Evolutionary conservation across 2,797 vertebrate species (phyloP), one percentile per base, ranked within the genome.

Genomic region (Crax fasciolata): DNA sequence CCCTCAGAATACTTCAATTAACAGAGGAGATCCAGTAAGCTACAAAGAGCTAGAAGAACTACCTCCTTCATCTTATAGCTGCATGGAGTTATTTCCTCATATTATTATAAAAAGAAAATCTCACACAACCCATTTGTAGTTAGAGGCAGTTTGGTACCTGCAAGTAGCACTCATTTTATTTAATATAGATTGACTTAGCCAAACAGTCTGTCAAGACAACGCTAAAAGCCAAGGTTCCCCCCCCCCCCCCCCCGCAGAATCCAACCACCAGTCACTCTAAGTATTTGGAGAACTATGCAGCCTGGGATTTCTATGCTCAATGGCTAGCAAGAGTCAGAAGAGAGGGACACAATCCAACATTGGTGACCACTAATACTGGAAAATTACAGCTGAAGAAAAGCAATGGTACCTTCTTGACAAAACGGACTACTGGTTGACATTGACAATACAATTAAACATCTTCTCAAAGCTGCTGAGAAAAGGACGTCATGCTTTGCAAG

Each of bases 71-170:
- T 38, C 35, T 43, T 17, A 59, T 3, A 88, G 32, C 27, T 79
- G 19, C 38, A 74, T 5, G 9, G 3, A 89, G 25, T 54, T 28
- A n/a, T 25, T 14, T 66, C 15, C 13, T 84, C 78, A 62, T 17
- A 9, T 32, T 63, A 44, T 0, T 0, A 51, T 0, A 55, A 35
- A 38, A 72, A 41, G 7, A 70, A 20, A 30, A 13, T 1, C 3
- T 81, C 48, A n/a, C 13, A 39, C 20, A 86, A 85, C 5, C 10
- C 13, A 68, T 58, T 35, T 1, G 2, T 68, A 41, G 13, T 73
- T 66, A 76, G 48, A 44, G 19, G 51, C 28, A 78, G 35, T 25
- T 46, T 75, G 27, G 57, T 75, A 74, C 17, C 44, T 90, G 13
- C 16, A 58, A 55, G 27, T 27, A 84, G 59, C 10, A 41, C 20